phyloP scores from a whole-genome alignment of 2,888 invertebrate species.

The Automeris io region DNA sequence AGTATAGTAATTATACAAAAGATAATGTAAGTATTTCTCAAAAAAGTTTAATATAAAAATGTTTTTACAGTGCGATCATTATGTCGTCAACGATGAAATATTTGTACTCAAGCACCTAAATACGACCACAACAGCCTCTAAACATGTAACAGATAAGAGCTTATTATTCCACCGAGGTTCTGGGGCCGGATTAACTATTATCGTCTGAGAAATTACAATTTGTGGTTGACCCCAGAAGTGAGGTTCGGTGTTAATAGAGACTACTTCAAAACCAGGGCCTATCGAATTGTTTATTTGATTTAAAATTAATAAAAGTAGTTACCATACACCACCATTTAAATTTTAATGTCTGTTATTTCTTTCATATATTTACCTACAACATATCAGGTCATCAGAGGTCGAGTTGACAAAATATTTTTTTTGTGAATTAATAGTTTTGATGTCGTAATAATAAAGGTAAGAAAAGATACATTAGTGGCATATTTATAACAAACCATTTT shows the following conservation, averaged over 20 bases:
- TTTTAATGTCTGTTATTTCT: too few species aligned
- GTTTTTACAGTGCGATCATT: neutral
- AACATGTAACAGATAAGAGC: constrained; percentile 4
- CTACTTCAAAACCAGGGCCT: constrained; percentile 1
- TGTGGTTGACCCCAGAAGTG: constrained; percentile 10
- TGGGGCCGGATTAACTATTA: constrained; percentile 10
- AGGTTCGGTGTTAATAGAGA: constrained; percentile 8
- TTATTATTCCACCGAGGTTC: constrained; percentile 3
- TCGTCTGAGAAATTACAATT: constrained; percentile 9
- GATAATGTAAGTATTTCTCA: too few species aligned
- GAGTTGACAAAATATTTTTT: too few species aligned
- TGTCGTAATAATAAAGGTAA: too few species aligned
- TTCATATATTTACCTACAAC: too few species aligned
- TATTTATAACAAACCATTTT: too few species aligned
- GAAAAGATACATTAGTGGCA: too few species aligned
- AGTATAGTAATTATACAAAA: too few species aligned
- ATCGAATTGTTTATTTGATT: neutral
- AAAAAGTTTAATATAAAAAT: neutral
- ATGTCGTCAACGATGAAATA: neutral
- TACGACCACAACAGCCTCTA: neutral
- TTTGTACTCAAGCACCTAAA: neutral
- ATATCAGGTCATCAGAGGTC: too few species aligned
- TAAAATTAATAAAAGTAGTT: too few species aligned
- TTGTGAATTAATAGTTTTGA: too few species aligned
- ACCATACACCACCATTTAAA: too few species aligned